Conservation (phyloP, 64 coral and sea anemone genomes). For the Dendrophyllia cribrosa region DNA sequence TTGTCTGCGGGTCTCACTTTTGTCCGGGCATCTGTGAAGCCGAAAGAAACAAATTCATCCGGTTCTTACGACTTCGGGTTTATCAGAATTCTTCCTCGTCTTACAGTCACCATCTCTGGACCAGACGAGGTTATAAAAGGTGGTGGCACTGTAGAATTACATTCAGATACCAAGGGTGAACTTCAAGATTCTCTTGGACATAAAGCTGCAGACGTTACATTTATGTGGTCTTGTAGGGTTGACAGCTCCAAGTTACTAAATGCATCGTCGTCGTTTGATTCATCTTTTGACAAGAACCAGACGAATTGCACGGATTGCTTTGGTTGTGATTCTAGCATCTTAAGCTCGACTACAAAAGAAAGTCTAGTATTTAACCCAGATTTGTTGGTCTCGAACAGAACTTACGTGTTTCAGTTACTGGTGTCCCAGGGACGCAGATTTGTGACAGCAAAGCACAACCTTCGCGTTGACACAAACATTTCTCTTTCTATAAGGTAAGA, state of each 20-base stretch:
- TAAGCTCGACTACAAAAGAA: constrained; percentile 16
- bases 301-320: constrained; percentile 69
- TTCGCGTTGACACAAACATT: constrained; percentile 66
- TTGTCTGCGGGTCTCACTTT: constrained; percentile 1
- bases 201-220: constrained; percentile 34
- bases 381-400: constrained; percentile 40
- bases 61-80: constrained; percentile 72
- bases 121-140: constrained; percentile 69
- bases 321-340: constrained; percentile 59
- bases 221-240: constrained; percentile 72
- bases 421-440: constrained; percentile 38
- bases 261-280: neutral
- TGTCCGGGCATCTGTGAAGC: constrained; percentile 11
- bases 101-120: constrained; percentile 40
- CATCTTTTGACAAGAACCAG: neutral
- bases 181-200: constrained; percentile 31
- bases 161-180: constrained; percentile 35
- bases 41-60: constrained; percentile 49
- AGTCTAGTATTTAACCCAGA: constrained; percentile 26
- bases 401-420: constrained; percentile 67
- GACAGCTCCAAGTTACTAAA: constrained; percentile 1
- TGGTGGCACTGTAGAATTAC: constrained; percentile 20
- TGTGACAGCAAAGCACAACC: constrained; percentile 40
- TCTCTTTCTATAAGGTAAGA: constrained; percentile 81
- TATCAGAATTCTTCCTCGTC: constrained; percentile 69